Conservation (phyloP, 1,140 invertebrate genomes). For the Pantala flavescens region DNA sequence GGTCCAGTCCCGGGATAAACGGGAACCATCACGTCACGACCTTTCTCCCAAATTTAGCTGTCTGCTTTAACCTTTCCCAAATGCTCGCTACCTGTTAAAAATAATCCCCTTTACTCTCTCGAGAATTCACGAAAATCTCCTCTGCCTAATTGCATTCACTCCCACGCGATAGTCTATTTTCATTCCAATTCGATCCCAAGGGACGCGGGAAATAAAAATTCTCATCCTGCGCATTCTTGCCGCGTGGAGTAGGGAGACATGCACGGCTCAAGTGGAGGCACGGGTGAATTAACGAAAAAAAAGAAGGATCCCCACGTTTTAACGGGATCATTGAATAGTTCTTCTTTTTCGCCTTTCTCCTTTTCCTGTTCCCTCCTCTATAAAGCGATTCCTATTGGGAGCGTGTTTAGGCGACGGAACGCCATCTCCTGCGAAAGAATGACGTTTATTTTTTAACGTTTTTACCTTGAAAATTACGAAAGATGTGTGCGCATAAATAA, state of each 20-base stretch:
- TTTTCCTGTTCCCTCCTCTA: neutral
- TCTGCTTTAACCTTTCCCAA: too few relatives aligned
- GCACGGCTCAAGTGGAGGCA: neutral
- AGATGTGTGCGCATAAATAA: too few relatives aligned
- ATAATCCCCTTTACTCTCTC: too few relatives aligned
- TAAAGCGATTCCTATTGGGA: neutral
- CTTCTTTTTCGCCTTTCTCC: neutral
- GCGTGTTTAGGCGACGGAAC: too few relatives aligned
- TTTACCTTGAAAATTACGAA: too few relatives aligned
- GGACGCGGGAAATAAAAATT: neutral
- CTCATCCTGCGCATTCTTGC: neutral
- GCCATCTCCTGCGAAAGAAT: too few relatives aligned
- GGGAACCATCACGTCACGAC: too few relatives aligned
- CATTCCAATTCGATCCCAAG: neutral
- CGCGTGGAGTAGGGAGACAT: neutral
- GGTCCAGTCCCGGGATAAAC: too few relatives aligned
- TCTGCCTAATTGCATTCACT: neutral
- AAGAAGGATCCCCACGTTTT: neutral
- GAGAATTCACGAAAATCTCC: too few relatives aligned
- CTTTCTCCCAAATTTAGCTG: too few relatives aligned
- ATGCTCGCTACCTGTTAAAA: too few relatives aligned
- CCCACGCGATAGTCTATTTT: neutral
- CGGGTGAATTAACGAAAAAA: constrained; percentile 2
- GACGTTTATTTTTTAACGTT: too few relatives aligned
- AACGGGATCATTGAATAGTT: neutral